Conservation (phyloP, 2,113 vertebrate genomes). For the Perca fluviatilis region DNA sequence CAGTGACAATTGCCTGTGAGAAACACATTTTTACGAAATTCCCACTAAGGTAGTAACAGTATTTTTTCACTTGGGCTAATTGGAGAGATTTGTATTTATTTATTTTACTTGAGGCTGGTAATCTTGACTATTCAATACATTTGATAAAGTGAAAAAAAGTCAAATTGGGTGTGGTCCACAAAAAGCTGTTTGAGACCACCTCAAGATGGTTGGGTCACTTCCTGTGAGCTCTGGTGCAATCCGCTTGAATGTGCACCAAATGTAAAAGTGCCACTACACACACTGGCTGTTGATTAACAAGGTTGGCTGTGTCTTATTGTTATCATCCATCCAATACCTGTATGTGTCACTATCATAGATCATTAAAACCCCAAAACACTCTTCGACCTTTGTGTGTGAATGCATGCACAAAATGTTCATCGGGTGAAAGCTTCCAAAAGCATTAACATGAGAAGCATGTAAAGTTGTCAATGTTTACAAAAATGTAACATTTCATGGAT, state of each 20-base stretch:
- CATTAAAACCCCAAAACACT: constrained; percentile 4
- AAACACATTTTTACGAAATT: not conserved
- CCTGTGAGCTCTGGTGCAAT: not conserved
- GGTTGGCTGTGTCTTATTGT: constrained; percentile 9
- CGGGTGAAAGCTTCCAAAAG: not conserved
- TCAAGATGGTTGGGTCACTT: not conserved
- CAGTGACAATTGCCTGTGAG: not conserved
- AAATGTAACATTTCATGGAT: not conserved
- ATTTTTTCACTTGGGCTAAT: not conserved
- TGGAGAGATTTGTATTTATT: not conserved
- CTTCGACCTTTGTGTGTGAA: not conserved
- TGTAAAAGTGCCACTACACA: not conserved
- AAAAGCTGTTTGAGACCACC: not conserved
- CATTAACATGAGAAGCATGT: not conserved
- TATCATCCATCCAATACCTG: not conserved
- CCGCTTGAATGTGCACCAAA: not conserved
- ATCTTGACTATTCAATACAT: not conserved
- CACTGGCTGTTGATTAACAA: constrained; percentile 1
- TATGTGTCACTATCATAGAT: not conserved
- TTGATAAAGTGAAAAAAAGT: not conserved
- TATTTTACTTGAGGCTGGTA: not conserved
- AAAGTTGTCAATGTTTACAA: not conserved
- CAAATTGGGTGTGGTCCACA: not conserved
- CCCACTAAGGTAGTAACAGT: not conserved
- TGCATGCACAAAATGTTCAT: not conserved